phyloP scores from a whole-genome alignment of 1,140 invertebrate species.

The Mya arenaria region DNA sequence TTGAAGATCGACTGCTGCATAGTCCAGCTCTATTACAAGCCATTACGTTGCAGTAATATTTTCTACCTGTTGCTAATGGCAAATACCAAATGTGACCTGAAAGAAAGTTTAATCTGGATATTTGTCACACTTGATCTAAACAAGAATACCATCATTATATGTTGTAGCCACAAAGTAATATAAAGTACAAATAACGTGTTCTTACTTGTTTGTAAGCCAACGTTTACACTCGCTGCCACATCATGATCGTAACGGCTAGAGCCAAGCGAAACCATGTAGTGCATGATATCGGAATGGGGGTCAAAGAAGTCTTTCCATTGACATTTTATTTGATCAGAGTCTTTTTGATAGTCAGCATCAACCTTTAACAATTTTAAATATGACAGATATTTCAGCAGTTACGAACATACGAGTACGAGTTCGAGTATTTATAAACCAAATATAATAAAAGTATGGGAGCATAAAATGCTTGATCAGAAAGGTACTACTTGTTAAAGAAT shows the following conservation, averaged over 20 bases:
- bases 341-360: conserved; percentile 37
- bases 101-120: not conserved
- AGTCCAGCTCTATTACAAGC: conserved; percentile 53
- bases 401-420: too few species aligned
- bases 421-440: too few species aligned
- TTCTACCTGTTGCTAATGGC: conserved; percentile 13
- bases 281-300: conserved; percentile 44
- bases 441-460: too few species aligned
- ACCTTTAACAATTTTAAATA: too few species aligned
- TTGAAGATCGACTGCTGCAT: conserved; percentile 33
- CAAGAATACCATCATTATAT: not conserved
- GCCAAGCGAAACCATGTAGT: conserved; percentile 47
- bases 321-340: not conserved
- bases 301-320: conserved; percentile 59
- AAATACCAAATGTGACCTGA: not conserved
- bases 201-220: conserved; percentile 51
- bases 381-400: too few species aligned
- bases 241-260: conserved; percentile 36
- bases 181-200: too few species aligned
- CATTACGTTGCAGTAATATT: conserved; percentile 45
- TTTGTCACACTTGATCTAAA: not conserved
- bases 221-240: not conserved
- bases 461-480: too few species aligned
- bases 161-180: too few species aligned
- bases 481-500: too few species aligned